A percentile compares a stretch with the other conserved stretches of the same genome.
phyloP scores from a whole-genome alignment of 2,797 vertebrate genomes.

The Girardinus metallicus region DNA sequence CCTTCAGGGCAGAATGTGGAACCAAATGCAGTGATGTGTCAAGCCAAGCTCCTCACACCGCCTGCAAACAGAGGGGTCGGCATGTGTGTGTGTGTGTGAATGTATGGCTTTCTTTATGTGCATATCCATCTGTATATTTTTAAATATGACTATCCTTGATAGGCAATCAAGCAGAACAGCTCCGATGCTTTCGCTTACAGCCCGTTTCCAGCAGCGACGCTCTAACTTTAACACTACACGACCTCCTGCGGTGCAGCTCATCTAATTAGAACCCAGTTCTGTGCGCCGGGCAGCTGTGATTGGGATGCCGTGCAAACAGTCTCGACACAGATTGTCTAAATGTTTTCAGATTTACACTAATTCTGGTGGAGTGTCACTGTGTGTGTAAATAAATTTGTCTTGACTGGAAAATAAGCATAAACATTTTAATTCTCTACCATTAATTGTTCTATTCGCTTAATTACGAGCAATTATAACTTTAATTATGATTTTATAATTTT shows the following conservation, averaged over 20 bases:
- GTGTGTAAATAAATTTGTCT: not conserved
- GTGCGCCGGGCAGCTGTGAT: constrained; percentile 52
- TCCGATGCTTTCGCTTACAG: constrained; percentile 20
- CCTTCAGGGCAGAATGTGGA: constrained; percentile 53
- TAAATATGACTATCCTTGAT: constrained; percentile 21
- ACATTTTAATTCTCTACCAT: not conserved
- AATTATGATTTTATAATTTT: not conserved
- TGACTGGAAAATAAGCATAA: constrained; percentile 3
- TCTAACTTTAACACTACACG: constrained; percentile 29
- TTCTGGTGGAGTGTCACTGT: constrained; percentile 7
- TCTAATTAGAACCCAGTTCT: constrained; percentile 70
- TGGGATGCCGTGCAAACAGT: constrained; percentile 23
- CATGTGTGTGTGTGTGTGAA: not conserved
- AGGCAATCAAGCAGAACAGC: constrained; percentile 46
- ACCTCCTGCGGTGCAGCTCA: constrained; percentile 40
- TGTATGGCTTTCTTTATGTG: not conserved
- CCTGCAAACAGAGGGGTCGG: constrained; percentile 31
- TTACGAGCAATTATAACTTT: not conserved
- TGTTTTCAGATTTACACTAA: constrained; percentile 12
- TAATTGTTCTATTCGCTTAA: not conserved
- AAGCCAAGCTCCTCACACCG: constrained; percentile 38
- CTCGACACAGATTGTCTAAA: constrained; percentile 44
- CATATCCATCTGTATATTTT: constrained; percentile 27
- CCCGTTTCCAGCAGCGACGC: constrained; percentile 37
- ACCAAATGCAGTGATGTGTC: constrained; percentile 61